phyloP scores from a whole-genome alignment of 23 tunicate genomes.

The Clavelina lepadiformis region DNA sequence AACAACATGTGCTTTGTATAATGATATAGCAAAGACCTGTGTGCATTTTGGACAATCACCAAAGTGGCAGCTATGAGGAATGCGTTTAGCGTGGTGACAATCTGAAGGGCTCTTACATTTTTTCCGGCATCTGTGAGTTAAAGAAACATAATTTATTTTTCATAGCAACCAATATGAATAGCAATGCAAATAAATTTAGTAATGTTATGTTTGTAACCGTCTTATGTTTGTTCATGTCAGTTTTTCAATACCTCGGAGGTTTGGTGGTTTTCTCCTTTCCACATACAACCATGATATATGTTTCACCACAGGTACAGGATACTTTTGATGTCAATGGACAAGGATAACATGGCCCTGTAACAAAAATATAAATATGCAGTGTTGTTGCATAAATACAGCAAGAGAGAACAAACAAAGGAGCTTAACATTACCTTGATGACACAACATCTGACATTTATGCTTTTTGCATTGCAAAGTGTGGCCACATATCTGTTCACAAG shows the following conservation, averaged over 20 bases:
- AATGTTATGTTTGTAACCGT: background rate
- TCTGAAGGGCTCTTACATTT: conserved; percentile 44
- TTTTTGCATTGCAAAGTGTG: conserved; percentile 64
- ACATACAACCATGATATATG: conserved; percentile 58
- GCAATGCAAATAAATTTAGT: background rate
- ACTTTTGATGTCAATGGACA: conserved; percentile 63
- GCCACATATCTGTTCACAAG: conserved; percentile 75
- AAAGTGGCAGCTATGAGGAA: conserved; percentile 75
- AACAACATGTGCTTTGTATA: background rate
- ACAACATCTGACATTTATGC: conserved; percentile 72
- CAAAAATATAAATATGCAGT: background rate
- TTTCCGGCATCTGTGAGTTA: conserved; percentile 42
- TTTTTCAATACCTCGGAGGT: conserved; percentile 58
- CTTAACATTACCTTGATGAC: conserved; percentile 86
- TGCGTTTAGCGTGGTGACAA: conserved; percentile 65
- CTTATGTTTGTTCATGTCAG: background rate
- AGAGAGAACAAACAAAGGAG: too few species aligned
- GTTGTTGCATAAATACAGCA: background rate
- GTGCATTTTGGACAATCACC: conserved; percentile 74
- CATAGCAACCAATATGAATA: background rate
- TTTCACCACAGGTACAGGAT: conserved; percentile 59
- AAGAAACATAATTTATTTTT: background rate
- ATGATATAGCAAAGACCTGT: conserved; percentile 33
- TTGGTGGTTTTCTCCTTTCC: conserved; percentile 72
- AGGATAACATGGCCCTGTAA: conserved; percentile 81